Base-by-base conservation (phyloP, 2,113 vertebrate genomes). In the Rhinichthys klamathensis region DNA sequence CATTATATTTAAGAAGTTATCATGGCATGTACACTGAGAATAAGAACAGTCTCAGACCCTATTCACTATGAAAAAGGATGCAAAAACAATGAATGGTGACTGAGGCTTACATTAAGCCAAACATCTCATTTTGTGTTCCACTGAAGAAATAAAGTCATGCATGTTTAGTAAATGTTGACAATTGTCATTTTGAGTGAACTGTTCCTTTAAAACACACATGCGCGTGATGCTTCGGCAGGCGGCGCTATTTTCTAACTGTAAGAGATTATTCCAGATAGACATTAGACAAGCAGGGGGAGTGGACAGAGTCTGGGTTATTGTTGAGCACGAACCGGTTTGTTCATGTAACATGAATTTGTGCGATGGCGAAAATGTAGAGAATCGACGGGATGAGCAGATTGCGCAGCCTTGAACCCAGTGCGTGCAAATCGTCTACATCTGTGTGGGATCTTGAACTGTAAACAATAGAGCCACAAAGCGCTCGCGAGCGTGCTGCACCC, bases 211-310 rank as follows among this genome's bases (percentile, higher is more conserved):
- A 75, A 30, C 41, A 18, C 27, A 16, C 11, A 80, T 21, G 58
- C 56, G 32, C 25, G 18, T 27, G 8, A 6, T 32, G n/a, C 16
- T 1, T 65, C 67, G 25, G 21, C 67, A 58, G 81, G 67, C 5
- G 81, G 81, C 81, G 81, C 81, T 83, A 1, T 72, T 3, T 69
- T 82, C 80, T 82, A 21, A 54, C 63, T 54, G 7, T 49, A n/a
- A 18, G 51, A 30, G 21, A 27, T 83, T 41, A 21, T 72, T 72
- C 23, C 23, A 18, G 25, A 67, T 32, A 81, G 35, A 41, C 41
- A 41, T 41, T 41, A 81, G 63, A 35, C 79, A 12, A 25, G 67
- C 67, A 72, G 65, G 44, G 63, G 67, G 67, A 72, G 81, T 70
- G 81, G 67, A 72, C 63, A 38, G 25, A 58, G 23, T n/a, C 6